phyloP scores from a whole-genome alignment of 1,140 invertebrate genomes.

The Drosophila sproati region DNA sequence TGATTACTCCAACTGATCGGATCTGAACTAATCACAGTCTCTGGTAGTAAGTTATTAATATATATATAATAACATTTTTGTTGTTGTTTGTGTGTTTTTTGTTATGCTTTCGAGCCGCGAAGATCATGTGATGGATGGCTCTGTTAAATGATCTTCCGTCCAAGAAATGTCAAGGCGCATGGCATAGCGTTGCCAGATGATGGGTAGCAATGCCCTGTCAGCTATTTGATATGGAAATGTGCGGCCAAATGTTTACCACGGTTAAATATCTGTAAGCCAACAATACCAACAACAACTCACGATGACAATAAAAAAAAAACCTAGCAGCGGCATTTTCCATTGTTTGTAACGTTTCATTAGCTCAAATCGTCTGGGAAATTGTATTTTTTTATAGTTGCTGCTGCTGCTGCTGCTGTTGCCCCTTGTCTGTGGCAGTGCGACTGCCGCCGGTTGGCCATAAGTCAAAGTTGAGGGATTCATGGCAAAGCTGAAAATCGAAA shows the following conservation, averaged over 20 bases:
- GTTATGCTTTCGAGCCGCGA: neutral
- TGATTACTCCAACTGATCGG: too few relatives aligned
- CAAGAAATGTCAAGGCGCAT: constrained; percentile 42
- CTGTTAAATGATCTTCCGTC: constrained; percentile 13
- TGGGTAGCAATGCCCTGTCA: constrained; percentile 32
- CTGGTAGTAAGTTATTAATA: too few relatives aligned
- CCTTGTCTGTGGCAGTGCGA: neutral
- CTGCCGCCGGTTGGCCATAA: constrained; percentile 30
- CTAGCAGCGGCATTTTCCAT: constrained; percentile 44
- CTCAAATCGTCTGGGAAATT: constrained; percentile 45
- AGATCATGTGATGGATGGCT: constrained; percentile 1
- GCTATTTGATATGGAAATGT: constrained; percentile 44
- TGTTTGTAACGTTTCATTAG: constrained; percentile 49
- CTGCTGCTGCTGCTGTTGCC: constrained; percentile 2
- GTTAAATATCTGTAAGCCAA: constrained; percentile 42
- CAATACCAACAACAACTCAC: constrained; percentile 20
- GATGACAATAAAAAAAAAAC: constrained; percentile 19
- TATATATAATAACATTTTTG: too few relatives aligned
- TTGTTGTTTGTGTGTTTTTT: neutral
- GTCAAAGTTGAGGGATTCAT: constrained; percentile 48
- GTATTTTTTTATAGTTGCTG: constrained; percentile 10
- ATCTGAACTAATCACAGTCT: too few relatives aligned
- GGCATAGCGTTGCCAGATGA: constrained; percentile 10
- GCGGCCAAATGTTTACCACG: constrained; percentile 44
- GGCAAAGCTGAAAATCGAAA: constrained; percentile 35